Percentiles rank a stretch among this genome's conserved stretches.
phyloP scores from a whole-genome alignment of 1,140 invertebrate genomes.

The Batillaria attramentaria region DNA sequence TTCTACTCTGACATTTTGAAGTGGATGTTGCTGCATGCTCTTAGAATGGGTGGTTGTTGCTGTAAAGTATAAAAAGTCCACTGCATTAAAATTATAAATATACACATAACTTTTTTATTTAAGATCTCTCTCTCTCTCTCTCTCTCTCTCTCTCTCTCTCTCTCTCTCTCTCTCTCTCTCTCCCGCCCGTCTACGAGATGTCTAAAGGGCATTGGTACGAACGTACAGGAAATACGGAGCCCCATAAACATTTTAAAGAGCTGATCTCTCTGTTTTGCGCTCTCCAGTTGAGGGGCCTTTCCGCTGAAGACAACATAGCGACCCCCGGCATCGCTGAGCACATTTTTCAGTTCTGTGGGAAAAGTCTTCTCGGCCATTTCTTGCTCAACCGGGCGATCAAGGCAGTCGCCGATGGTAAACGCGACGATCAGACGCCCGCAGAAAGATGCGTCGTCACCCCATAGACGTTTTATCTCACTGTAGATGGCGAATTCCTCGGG shows the following conservation, averaged over 20 bases:
- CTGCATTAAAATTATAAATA: no score
- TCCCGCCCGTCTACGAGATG: not conserved
- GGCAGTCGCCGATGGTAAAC: not conserved
- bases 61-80: no score
- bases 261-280: not conserved
- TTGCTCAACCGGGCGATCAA: not conserved
- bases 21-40: no score
- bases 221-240: no score
- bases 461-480: not conserved
- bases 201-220: no score
- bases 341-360: not conserved
- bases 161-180: not conserved
- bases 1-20: no score
- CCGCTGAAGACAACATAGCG: not conserved
- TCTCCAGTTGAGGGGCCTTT: not conserved
- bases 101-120: no score
- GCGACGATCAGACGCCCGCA: not conserved
- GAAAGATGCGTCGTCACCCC: not conserved
- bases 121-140: not conserved
- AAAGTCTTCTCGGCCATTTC: not conserved
- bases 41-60: no score
- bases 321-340: not conserved
- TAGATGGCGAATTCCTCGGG: constrained; percentile 5
- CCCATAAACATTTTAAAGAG: not conserved
- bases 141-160: not conserved